Evolutionary conservation across 2,113 vertebrate species (phyloP).

Genomic region (Malaclemys terrapin): DNA sequence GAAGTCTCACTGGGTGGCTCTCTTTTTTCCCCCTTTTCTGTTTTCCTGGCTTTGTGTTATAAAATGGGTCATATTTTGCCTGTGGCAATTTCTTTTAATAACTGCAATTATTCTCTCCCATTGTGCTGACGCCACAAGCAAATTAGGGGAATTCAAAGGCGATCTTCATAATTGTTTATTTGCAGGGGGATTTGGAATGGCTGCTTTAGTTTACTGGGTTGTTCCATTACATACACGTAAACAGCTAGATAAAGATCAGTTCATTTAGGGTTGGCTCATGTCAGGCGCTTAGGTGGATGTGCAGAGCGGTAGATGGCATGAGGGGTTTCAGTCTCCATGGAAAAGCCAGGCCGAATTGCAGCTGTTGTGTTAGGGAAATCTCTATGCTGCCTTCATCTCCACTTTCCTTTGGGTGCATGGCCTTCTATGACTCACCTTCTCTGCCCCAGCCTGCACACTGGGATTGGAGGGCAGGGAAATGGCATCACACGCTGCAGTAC

Average conservation of each 20-base stretch:
- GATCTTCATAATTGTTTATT: conserved; percentile 73
- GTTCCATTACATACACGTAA: conserved; percentile 45
- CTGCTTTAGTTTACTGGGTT: conserved; percentile 42
- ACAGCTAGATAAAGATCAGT: background rate
- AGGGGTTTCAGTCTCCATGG: background rate
- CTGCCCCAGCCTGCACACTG: background rate
- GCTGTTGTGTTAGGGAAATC: background rate
- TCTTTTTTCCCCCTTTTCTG: conserved; percentile 38
- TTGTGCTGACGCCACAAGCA: conserved; percentile 62
- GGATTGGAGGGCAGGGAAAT: background rate
- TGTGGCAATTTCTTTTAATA: conserved; percentile 73
- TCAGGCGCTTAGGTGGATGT: background rate
- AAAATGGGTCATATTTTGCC: conserved; percentile 65
- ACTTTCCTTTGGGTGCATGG: background rate
- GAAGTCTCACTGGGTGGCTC: background rate
- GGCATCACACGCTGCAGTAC: too few species aligned
- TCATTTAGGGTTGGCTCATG: background rate
- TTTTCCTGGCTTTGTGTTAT: conserved; percentile 57
- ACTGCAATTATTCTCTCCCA: conserved; percentile 65
- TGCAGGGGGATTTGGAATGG: conserved; percentile 54
- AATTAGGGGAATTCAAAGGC: conserved; percentile 73
- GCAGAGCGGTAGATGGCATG: background rate
- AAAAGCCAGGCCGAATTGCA: background rate
- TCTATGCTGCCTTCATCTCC: background rate
- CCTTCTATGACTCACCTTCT: background rate